phyloP scores from a whole-genome alignment of 2,797 vertebrate species.

The Enteromius mattozi region DNA sequence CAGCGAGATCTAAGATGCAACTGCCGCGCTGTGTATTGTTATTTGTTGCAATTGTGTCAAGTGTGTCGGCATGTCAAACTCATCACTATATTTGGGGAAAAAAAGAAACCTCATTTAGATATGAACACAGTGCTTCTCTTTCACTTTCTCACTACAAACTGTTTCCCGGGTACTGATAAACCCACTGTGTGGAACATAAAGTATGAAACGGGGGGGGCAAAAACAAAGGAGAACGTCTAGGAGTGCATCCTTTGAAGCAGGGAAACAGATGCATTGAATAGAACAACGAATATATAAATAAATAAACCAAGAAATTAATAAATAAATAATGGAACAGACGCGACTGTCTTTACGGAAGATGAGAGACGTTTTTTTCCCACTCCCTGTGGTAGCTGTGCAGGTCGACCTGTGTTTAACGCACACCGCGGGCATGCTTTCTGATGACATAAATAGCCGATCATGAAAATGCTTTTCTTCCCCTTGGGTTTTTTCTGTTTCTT shows the following conservation, averaged over 20 bases:
- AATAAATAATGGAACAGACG: conserved; percentile 49
- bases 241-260: conserved; percentile 59
- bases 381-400: conserved; percentile 17
- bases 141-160: conserved; percentile 45
- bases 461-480: conserved; percentile 13
- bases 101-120: conserved; percentile 64
- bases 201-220: conserved; percentile 35
- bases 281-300: conserved; percentile 58
- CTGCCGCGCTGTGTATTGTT: conserved; percentile 59
- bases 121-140: conserved; percentile 61
- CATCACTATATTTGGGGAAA: conserved; percentile 64
- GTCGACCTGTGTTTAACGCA: conserved; percentile 39
- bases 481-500: conserved; percentile 65
- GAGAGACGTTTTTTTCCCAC: conserved; percentile 27
- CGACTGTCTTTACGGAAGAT: conserved; percentile 51
- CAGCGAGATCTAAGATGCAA: conserved; percentile 30
- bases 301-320: conserved; percentile 58
- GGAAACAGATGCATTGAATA: conserved; percentile 57
- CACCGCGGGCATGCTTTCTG: conserved; percentile 41
- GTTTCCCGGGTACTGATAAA: conserved; percentile 62
- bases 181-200: conserved; percentile 62
- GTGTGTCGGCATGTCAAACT: conserved; percentile 68
- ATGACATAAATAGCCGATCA: conserved; percentile 52
- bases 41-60: conserved; percentile 59
- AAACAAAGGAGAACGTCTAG: conserved; percentile 34